Evolutionary conservation across 37 sponge, comb jelly and placozoan species (phyloP), one percentile per base, ranked within the genome.

Genomic region (Haliclona indistincta): DNA sequence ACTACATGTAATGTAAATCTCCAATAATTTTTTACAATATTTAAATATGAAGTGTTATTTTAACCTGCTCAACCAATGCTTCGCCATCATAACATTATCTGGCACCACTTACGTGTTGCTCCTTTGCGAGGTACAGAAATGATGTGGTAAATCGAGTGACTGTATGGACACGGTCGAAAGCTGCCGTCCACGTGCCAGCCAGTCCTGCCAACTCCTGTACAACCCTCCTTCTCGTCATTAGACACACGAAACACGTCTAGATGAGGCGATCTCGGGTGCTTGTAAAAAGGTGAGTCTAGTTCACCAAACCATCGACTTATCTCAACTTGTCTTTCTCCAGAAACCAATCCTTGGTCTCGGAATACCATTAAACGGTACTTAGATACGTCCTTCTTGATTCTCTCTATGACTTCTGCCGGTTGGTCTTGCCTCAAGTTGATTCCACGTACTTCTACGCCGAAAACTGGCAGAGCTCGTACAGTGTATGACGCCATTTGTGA

Each of bases 101-200:
- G 15, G 22, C 47, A 68, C 10, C 20, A 22, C 20, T 40, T n/a
- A 71, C 73, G 54, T 55, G 73, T 71, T 11, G 51, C 73, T 23
- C 73, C 73, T 7, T 37, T n/a, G 32, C 34, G 22, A 11, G 73
- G 73, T 28, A 71, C 73, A 15, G 54, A 54, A 22, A 54, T 30
- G 36, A 71, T 71, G 56, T 71, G 56, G 56, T 71, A 71, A 4
- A 71, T 6, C 7, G 73, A 71, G 20, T 71, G 54, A 10, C 56
- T 33, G 54, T 35, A 71, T 8, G 73, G 73, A 35, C 36, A 7
- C 35, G 44, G 26, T 35, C 53, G 73, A 71, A 71, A 71, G 54
- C 73, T 71, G 23, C 73, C 73, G 20, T 71, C 73, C 51, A 71
- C 53, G 33, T 71, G 73, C 73, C 73, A 71, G 51, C 73, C 73